phyloP scores from a whole-genome alignment of 2,113 vertebrate genomes.

The Alaudala cheleensis region DNA sequence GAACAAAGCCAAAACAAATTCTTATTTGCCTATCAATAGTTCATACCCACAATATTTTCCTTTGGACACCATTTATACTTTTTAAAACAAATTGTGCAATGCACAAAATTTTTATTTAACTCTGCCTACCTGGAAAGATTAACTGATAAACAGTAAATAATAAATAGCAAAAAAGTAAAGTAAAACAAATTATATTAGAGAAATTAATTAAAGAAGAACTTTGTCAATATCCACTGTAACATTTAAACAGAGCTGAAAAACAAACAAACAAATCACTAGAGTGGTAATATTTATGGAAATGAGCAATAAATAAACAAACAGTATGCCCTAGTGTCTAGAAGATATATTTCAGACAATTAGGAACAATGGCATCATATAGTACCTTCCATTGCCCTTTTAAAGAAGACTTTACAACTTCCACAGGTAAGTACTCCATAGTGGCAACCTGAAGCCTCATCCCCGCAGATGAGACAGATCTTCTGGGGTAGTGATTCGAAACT shows the following conservation, averaged over 20 bases:
- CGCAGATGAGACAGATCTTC: constrained; percentile 93
- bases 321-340: not conserved
- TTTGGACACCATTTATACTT: not conserved
- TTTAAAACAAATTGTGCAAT: not conserved
- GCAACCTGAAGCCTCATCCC: constrained; percentile 96
- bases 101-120: not conserved
- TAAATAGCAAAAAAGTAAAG: not conserved
- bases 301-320: not conserved
- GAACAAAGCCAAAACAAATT: not conserved
- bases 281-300: not conserved
- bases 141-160: not conserved
- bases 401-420: constrained; percentile 99
- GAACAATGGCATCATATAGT: constrained; percentile 39
- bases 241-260: not conserved
- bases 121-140: not conserved
- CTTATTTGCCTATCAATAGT: not conserved
- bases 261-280: not conserved
- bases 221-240: not conserved
- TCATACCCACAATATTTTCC: not conserved
- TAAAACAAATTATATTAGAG: not conserved
- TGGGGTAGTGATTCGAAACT: constrained; percentile 84
- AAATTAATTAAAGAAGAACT: not conserved
- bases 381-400: constrained; percentile 99
- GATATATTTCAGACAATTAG: not conserved
- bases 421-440: constrained; percentile 97